Conservation (phyloP, 2,113 vertebrate genomes). For the Gallinago undulata region DNA sequence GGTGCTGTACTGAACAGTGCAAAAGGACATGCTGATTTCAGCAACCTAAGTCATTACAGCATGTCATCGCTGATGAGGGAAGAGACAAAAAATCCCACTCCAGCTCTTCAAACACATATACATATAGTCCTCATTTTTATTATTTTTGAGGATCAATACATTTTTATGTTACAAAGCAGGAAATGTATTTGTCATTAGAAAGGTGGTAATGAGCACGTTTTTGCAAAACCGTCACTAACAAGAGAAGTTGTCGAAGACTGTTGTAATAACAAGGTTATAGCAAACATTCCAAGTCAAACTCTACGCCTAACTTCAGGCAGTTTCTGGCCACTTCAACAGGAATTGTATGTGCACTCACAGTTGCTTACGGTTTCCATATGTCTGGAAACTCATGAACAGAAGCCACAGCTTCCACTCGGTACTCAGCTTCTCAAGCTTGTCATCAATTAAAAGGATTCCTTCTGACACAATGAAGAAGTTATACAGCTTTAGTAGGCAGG, state of each 20-base stretch:
- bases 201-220: neutral
- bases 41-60: neutral
- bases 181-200: neutral
- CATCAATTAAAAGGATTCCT: neutral
- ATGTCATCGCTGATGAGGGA: neutral
- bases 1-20: neutral
- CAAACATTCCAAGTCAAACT: neutral
- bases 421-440: neutral
- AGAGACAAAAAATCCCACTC: neutral
- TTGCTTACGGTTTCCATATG: neutral
- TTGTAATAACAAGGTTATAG: neutral
- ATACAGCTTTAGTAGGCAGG: neutral
- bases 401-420: neutral
- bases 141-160: neutral
- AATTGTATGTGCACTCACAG: neutral
- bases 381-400: neutral
- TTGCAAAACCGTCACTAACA: neutral
- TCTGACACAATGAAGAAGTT: neutral
- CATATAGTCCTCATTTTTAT: fast-evolving
- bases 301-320: neutral
- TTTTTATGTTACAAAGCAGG: neutral
- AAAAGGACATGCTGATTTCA: neutral
- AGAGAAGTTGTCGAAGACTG: neutral
- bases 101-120: neutral
- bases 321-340: neutral